A percentile compares a stretch with the other conserved stretches of the same genome.
Evolutionary conservation across 2,888 invertebrate genomes (phyloP).

Genomic region (Dolichomitus sp.): DNA sequence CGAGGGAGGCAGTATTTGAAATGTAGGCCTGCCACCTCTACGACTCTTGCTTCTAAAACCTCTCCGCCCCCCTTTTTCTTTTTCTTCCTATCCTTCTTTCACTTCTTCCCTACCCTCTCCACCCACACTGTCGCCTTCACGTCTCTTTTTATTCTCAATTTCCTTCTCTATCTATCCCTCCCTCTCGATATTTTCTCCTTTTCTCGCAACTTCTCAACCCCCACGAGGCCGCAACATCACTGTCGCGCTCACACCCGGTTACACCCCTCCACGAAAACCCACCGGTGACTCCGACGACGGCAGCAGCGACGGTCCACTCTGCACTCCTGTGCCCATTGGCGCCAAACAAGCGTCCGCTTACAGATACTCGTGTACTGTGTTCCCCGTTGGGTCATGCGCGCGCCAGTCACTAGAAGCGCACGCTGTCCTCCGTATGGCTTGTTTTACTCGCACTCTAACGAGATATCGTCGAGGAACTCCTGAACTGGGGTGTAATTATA

Average conservation of each 20-base stretch:
- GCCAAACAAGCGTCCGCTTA: conserved; percentile 76
- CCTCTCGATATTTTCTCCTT: conserved; percentile 8
- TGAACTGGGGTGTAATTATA: conserved; percentile 29
- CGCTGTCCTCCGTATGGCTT: conserved; percentile 66
- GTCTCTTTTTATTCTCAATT: conserved; percentile 33
- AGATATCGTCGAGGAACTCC: conserved; percentile 14
- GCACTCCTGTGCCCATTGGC: conserved; percentile 74
- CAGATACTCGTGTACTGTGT: conserved; percentile 70
- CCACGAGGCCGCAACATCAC: conserved; percentile 54
- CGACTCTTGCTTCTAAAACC: conserved; percentile 45
- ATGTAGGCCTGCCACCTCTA: conserved; percentile 74
- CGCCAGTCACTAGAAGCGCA: conserved; percentile 15
- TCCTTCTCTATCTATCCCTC: conserved; percentile 20
- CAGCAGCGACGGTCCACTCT: conserved; percentile 31
- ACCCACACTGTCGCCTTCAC: conserved; percentile 36
- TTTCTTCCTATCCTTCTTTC: conserved; percentile 19
- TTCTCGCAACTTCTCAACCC: conserved; percentile 67
- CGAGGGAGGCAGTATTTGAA: conserved; percentile 71
- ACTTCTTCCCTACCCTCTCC: conserved; percentile 21
- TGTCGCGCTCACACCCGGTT: conserved; percentile 79
- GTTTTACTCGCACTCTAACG: conserved; percentile 32
- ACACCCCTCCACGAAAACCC: conserved; percentile 75
- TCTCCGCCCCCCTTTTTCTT: conserved; percentile 25
- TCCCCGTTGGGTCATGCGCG: conserved; percentile 1
- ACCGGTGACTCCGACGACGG: conserved; percentile 78